Conservation (phyloP, 2,113 vertebrate species). For the Mobula hypostoma region DNA sequence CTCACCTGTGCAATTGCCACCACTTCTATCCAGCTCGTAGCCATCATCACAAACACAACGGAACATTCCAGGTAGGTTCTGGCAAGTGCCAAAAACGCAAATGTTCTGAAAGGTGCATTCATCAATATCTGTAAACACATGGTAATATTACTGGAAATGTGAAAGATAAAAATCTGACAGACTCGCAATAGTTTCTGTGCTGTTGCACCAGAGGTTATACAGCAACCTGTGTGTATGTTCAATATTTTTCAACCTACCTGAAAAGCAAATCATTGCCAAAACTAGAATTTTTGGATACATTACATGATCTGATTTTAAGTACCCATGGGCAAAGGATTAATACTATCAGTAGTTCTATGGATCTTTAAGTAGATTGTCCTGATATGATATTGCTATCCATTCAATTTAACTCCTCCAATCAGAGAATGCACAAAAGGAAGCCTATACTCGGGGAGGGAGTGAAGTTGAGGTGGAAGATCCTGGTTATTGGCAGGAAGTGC, state of each 20-base stretch:
- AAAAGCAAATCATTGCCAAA: not conserved
- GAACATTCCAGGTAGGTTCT: slow-evolving; percentile 92
- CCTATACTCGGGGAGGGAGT: not conserved
- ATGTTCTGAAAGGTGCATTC: slow-evolving; percentile 88
- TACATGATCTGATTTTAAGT: not conserved
- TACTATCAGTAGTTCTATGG: not conserved
- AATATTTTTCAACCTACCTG: not conserved
- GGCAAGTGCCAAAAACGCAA: slow-evolving; percentile 83
- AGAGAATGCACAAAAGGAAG: not conserved
- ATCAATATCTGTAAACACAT: slow-evolving; percentile 70
- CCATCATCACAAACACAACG: slow-evolving; percentile 78
- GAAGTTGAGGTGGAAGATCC: not conserved
- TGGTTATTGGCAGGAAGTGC: not conserved
- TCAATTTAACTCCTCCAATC: not conserved
- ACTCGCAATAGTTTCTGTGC: not conserved
- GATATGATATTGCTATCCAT: not conserved
- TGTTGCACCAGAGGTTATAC: not conserved
- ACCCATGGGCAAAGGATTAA: not conserved
- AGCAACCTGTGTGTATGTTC: not conserved
- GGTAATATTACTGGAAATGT: not conserved
- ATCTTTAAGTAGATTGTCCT: not conserved
- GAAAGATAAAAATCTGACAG: not conserved
- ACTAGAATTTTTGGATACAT: not conserved
- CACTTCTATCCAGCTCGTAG: slow-evolving; percentile 80
- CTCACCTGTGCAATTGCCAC: slow-evolving; percentile 85